Evolutionary conservation across 2,113 vertebrate species (phyloP).

Genomic region (Gobiocypris rarus): DNA sequence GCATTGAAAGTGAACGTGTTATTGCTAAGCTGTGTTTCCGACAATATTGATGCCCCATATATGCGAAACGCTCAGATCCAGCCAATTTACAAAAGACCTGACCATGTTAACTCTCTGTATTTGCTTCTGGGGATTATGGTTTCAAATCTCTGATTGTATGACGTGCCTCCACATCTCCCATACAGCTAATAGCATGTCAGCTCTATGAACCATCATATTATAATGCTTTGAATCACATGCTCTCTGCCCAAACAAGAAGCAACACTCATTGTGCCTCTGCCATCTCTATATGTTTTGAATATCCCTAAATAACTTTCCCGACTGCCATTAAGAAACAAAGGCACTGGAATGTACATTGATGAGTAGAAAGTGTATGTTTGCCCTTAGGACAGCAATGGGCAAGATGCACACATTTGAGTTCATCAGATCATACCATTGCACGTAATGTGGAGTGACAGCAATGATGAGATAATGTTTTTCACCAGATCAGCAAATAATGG

Average conservation of each 20-base stretch:
- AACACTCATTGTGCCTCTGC: not conserved
- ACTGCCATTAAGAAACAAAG: constrained; percentile 17
- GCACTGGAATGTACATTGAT: not conserved
- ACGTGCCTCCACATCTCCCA: not conserved
- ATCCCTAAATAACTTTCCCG: not conserved
- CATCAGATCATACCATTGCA: constrained; percentile 15
- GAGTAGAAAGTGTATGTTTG: constrained; percentile 1
- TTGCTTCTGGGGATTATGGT: not conserved
- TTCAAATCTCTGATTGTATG: not conserved
- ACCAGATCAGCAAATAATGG: not conserved
- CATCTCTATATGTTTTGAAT: not conserved
- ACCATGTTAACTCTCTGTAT: not conserved
- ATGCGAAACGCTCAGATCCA: not conserved
- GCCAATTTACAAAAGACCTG: not conserved
- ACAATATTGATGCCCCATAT: not conserved
- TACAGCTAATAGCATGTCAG: not conserved
- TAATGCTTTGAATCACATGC: not conserved
- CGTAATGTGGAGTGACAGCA: constrained; percentile 28
- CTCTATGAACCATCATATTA: not conserved
- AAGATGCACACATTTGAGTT: not conserved
- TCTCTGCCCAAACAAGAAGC: not conserved
- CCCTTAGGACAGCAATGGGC: not conserved
- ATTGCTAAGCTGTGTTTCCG: not conserved
- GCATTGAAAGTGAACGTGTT: not conserved
- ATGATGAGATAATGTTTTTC: constrained; percentile 15